phyloP scores from a whole-genome alignment of 1,140 invertebrate species.

The Hetaerina americana region DNA sequence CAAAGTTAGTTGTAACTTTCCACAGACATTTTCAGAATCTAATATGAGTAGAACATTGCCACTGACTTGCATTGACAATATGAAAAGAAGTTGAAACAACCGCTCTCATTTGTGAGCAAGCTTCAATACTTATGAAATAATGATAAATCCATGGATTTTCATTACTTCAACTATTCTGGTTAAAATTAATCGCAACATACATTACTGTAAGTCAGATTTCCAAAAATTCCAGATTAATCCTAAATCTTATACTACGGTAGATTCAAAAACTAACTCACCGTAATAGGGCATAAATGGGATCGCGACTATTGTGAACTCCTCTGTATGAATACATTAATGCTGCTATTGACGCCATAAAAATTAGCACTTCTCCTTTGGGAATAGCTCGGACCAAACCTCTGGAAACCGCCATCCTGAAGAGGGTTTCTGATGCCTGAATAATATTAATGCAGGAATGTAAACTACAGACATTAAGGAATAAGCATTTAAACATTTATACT shows the following conservation, averaged over 20 bases:
- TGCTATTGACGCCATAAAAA: conserved; percentile 46
- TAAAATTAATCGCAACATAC: too few species aligned
- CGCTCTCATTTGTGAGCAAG: too few species aligned
- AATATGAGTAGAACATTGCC: too few species aligned
- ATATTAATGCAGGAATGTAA: conserved; percentile 15
- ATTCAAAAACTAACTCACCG: conserved; percentile 27
- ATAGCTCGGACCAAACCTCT: conserved; percentile 45
- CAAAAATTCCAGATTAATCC: background rate
- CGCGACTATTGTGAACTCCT: conserved; percentile 31
- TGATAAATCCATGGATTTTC: too few species aligned
- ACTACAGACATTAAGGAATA: background rate
- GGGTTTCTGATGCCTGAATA: conserved; percentile 56
- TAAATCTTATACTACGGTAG: background rate
- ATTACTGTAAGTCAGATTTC: too few species aligned
- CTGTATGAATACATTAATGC: conserved; percentile 44
- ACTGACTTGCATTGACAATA: too few species aligned
- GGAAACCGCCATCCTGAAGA: conserved; percentile 56
- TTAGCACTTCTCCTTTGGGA: conserved; percentile 47
- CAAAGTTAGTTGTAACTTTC: too few species aligned
- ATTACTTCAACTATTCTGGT: too few species aligned
- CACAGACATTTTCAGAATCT: too few species aligned
- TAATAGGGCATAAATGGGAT: conserved; percentile 50
- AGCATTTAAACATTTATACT: conserved; percentile 23
- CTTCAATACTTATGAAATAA: too few species aligned
- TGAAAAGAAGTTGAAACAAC: too few species aligned